Conservation (phyloP, 2,888 invertebrate species). For the Melieria picta region DNA sequence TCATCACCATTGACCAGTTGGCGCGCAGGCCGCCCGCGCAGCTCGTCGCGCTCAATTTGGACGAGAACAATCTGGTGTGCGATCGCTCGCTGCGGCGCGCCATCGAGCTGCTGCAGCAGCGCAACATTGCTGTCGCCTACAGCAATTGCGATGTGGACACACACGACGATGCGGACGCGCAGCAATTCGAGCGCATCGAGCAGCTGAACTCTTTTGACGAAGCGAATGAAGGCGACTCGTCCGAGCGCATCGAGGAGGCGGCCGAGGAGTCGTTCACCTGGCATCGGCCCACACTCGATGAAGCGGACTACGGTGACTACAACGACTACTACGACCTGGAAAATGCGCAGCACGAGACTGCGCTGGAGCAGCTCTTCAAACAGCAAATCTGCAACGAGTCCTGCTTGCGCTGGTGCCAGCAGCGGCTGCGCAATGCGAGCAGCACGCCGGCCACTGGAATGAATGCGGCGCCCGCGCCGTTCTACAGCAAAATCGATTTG, state of each 20-base stretch:
- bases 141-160: conserved; percentile 48
- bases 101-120: conserved; percentile 49
- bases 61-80: conserved; percentile 71
- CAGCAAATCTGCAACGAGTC: not conserved
- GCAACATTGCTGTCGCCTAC: conserved; percentile 49
- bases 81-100: conserved; percentile 61
- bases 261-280: conserved; percentile 8
- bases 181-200: conserved; percentile 56
- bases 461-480: not conserved
- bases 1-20: conserved; percentile 68
- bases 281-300: not conserved
- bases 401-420: conserved; percentile 5
- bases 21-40: conserved; percentile 68
- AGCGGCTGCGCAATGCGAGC: not conserved
- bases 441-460: not conserved
- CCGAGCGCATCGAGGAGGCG: conserved; percentile 26
- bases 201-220: conserved; percentile 43
- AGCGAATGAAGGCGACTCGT: conserved; percentile 15
- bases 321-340: conserved; percentile 1
- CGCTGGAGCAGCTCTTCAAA: not conserved
- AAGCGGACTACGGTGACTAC: conserved; percentile 4
- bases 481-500: conserved; percentile 49
- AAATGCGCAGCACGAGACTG: not conserved
- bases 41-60: conserved; percentile 64
- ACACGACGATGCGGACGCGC: not conserved